Conservation (phyloP, 2,888 invertebrate genomes). For the Arge pagana region DNA sequence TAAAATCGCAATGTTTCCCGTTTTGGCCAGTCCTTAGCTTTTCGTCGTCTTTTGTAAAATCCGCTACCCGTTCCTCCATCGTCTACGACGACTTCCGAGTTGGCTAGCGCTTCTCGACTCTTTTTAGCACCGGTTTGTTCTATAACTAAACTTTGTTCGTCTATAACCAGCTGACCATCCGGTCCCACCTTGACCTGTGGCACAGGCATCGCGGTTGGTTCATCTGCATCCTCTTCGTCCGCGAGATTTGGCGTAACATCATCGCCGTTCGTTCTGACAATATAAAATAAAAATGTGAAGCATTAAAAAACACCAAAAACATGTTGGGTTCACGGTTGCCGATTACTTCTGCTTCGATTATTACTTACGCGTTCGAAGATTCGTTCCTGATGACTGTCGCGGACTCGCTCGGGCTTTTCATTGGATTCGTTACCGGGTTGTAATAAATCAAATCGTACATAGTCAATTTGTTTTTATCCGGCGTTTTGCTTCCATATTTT, state of each 20-base stretch:
- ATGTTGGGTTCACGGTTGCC: not conserved
- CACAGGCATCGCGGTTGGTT: constrained; percentile 65
- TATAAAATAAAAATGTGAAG: not conserved
- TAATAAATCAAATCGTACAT: constrained; percentile 94
- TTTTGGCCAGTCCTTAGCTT: constrained; percentile 75
- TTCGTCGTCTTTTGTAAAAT: constrained; percentile 69
- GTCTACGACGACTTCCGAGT: constrained; percentile 70
- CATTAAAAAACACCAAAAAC: not conserved
- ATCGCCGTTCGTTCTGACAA: constrained; percentile 4
- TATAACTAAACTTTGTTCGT: constrained; percentile 82
- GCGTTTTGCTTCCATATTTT: constrained; percentile 61
- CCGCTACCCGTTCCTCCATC: constrained; percentile 64
- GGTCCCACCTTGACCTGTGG: constrained; percentile 87
- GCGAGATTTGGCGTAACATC: constrained; percentile 33
- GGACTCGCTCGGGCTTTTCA: constrained; percentile 55
- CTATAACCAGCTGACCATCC: constrained; percentile 82
- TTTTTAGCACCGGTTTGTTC: constrained; percentile 72
- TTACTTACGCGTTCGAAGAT: constrained; percentile 43
- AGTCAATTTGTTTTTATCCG: constrained; percentile 73
- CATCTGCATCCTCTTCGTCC: constrained; percentile 50
- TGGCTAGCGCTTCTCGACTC: constrained; percentile 67
- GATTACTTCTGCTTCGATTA: not conserved
- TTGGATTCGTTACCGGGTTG: constrained; percentile 81
- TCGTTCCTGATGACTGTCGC: constrained; percentile 26
- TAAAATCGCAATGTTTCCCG: constrained; percentile 90